Base-by-base conservation (phyloP, 2,888 invertebrate genomes). In the Gari tellinella region DNA sequence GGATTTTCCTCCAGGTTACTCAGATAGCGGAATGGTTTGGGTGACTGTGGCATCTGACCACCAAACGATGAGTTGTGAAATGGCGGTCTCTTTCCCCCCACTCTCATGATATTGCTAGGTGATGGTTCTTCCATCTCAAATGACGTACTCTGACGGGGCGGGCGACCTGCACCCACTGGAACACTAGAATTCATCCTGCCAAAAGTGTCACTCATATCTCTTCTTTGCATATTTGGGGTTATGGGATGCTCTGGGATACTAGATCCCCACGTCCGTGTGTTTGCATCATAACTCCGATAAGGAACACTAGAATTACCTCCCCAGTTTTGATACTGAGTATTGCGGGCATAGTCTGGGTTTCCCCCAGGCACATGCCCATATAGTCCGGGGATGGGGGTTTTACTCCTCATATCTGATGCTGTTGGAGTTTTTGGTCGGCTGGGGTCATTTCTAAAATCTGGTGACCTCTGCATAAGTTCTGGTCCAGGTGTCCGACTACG, bases 111-210 rank as follows among this genome's bases (percentile, higher is more conserved):
- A 72, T 88, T 88, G 69, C 88, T 87, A 5, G 90, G 89, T 26
- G 81, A 92, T 17, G 94, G 94, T 66, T 94, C 94, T 78, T 94
- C 94, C 70, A 93, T 93, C 81, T 94, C 94, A 84, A 94, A 94
- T 67, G 94, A 94, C n/a, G 94, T 94, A 48, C 93, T 94, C 83
- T 94, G 94, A 87, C 84, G 72, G 7, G 83, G 81, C 23, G 85
- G 86, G 57, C 87, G 85, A 46, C 85, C 86, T 48, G 84, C 82
- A 62, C 84, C 84, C 63, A 80, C 77, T 17, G 82, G 82, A 37
- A 86, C 83, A 67, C 80, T 77, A 70, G 66, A 73, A 58, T 62
- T 70, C 66, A 72, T 75, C 21, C 82, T 70, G 14, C 72, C 66
- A 56, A 74, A 80, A 31, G 70, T 70, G 25, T 83, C 81, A 17